Percentiles rank a stretch among this genome's conserved stretches.
Evolutionary conservation across 2,888 invertebrate species (phyloP).

Genomic region (Calephelis perditalis): DNA sequence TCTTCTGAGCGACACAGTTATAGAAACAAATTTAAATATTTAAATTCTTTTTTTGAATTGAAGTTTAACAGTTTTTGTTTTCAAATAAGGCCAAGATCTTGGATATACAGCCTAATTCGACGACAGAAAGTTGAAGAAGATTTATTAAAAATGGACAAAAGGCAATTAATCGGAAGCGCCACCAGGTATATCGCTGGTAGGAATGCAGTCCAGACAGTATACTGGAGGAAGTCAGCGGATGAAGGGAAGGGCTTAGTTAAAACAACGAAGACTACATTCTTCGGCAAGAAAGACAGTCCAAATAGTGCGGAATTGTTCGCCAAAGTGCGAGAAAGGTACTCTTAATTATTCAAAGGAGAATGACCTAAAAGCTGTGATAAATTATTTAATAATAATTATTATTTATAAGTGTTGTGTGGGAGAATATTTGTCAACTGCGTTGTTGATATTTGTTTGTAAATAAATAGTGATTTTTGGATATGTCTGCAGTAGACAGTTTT

Average conservation of each 20-base stretch:
- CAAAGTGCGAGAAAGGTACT: constrained; percentile 61
- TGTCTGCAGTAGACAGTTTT: too few species aligned
- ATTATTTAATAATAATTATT: constrained; percentile 18
- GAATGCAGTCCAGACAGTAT: constrained; percentile 86
- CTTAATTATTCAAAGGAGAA: constrained; percentile 41
- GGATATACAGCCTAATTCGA: not conserved
- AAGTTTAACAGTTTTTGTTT: too few species aligned
- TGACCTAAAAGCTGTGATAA: constrained; percentile 25
- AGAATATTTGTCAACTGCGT: not conserved
- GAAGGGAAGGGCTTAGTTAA: constrained; percentile 70
- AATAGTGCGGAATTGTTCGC: constrained; percentile 70
- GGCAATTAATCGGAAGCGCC: constrained; percentile 81
- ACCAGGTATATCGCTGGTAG: constrained; percentile 85
- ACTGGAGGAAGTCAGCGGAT: constrained; percentile 81
- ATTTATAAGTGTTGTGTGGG: constrained; percentile 17
- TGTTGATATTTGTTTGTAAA: not conserved
- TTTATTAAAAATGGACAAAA: constrained; percentile 58
- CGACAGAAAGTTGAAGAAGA: not conserved
- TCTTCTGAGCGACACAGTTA: not conserved
- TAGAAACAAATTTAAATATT: not conserved
- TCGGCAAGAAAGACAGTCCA: constrained; percentile 71
- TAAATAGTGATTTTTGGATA: too few species aligned
- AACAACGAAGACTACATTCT: constrained; percentile 77
- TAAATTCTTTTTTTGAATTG: not conserved
- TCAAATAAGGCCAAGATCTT: too few species aligned